These are phyloP conservation scores for Eulemur mongoz DNA, from an alignment of 2,797 vertebrate genomes.

Conservation along the genomic window DNA sequence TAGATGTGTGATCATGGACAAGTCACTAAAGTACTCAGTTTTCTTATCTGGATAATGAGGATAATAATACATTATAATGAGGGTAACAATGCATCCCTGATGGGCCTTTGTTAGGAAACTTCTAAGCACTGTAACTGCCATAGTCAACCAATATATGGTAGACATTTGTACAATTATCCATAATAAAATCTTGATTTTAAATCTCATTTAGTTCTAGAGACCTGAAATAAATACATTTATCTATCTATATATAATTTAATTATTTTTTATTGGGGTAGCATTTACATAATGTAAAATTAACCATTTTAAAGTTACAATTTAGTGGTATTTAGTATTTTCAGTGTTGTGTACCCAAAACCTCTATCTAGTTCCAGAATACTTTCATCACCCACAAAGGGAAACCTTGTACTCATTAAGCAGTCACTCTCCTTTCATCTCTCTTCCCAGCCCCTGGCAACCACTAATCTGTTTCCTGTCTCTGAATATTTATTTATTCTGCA, in stretches of 20 bases:
- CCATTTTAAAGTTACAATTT: not conserved
- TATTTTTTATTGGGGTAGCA: not conserved
- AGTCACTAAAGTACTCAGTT: not conserved
- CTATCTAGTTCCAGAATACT: not conserved
- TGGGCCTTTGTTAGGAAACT: not conserved
- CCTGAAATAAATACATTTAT: not conserved
- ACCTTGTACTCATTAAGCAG: too few relatives aligned
- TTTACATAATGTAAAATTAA: not conserved
- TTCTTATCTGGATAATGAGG: not conserved
- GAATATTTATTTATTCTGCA: too few relatives aligned
- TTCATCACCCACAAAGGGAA: not conserved
- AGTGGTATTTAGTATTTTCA: not conserved
- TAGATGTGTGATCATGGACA: not conserved
- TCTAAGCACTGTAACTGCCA: not conserved
- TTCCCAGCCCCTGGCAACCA: too few relatives aligned
- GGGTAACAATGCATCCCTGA: not conserved
- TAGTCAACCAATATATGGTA: not conserved
- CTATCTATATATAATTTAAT: not conserved
- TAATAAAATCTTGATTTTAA: not conserved
- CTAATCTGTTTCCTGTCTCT: too few relatives aligned
- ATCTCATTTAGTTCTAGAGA: not conserved
- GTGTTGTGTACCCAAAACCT: not conserved
- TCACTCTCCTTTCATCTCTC: too few relatives aligned
- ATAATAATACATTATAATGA: not conserved
- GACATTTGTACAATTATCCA: not conserved